Percentiles rank a stretch among this genome's conserved stretches.
Conservation (phyloP, 2,888 invertebrate species). For the Dendrolimus houi region DNA sequence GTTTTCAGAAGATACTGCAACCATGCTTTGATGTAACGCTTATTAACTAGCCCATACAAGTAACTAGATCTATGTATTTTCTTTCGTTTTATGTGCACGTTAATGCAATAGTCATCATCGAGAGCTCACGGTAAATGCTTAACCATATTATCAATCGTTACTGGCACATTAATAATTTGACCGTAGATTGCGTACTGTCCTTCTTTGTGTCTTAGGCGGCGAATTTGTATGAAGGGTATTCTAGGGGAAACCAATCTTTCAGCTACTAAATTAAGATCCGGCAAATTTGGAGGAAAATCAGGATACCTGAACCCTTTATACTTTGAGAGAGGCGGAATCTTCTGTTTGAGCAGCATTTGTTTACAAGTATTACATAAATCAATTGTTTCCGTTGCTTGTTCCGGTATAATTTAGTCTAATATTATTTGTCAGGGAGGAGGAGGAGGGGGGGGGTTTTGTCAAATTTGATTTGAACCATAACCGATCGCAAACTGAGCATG, state of each 20-base stretch:
- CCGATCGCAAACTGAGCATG: neutral
- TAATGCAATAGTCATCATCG: neutral
- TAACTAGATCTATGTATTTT: conserved; percentile 7
- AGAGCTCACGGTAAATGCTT: neutral
- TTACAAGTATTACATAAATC: neutral
- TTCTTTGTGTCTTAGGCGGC: neutral
- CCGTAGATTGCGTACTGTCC: neutral
- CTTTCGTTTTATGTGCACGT: conserved; percentile 7
- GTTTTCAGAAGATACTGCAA: conserved; percentile 1
- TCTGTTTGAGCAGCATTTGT: neutral
- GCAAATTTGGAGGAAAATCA: neutral
- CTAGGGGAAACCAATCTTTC: neutral
- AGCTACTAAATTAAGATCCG: neutral
- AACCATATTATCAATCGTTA: neutral
- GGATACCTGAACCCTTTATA: neutral
- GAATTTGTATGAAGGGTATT: neutral
- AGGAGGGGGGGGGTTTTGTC: neutral
- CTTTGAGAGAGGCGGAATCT: neutral
- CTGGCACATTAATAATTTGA: neutral
- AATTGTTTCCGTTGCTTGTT: neutral
- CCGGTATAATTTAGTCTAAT: neutral
- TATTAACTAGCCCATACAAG: conserved; percentile 7
- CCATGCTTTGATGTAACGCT: conserved; percentile 7
- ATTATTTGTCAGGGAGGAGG: too few species aligned
- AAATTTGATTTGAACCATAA: neutral